Conservation (phyloP, 2,888 invertebrate genomes). For the Lochmaea capreae region DNA sequence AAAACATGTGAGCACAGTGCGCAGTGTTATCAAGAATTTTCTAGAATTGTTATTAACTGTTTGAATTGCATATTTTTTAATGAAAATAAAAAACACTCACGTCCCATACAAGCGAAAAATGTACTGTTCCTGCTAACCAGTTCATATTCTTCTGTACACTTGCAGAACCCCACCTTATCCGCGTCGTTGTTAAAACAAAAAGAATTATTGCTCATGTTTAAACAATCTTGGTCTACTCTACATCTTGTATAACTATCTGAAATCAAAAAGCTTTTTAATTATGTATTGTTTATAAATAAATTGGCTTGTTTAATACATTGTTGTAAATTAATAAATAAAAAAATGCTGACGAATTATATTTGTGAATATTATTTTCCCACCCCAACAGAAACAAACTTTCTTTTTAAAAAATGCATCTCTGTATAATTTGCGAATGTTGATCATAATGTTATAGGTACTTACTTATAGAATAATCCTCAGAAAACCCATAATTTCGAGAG, state of each 20-base stretch:
- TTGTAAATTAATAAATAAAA: too few species aligned
- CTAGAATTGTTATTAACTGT: too few species aligned
- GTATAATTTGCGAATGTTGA: neutral
- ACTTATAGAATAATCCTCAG: neutral
- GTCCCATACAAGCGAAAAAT: conserved; percentile 62
- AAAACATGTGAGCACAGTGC: too few species aligned
- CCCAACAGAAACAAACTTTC: too few species aligned
- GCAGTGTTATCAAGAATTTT: too few species aligned
- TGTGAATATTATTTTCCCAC: too few species aligned
- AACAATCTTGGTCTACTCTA: conserved; percentile 56
- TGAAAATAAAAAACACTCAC: conserved; percentile 52
- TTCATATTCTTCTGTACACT: conserved; percentile 63
- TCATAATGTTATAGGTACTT: neutral
- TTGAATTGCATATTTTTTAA: too few species aligned
- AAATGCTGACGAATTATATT: too few species aligned
- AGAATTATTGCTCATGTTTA: conserved; percentile 52
- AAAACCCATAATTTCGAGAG: neutral
- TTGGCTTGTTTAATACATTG: too few species aligned
- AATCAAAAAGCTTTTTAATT: conserved; percentile 29
- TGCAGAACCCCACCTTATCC: conserved; percentile 59
- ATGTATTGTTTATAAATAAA: neutral
- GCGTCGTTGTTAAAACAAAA: conserved; percentile 60
- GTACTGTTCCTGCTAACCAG: conserved; percentile 60
- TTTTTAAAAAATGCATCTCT: too few species aligned
- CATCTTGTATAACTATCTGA: conserved; percentile 54